phyloP scores from a whole-genome alignment of 53 echinoderm and acorn worm genomes.

The Paracentrotus lividus region DNA sequence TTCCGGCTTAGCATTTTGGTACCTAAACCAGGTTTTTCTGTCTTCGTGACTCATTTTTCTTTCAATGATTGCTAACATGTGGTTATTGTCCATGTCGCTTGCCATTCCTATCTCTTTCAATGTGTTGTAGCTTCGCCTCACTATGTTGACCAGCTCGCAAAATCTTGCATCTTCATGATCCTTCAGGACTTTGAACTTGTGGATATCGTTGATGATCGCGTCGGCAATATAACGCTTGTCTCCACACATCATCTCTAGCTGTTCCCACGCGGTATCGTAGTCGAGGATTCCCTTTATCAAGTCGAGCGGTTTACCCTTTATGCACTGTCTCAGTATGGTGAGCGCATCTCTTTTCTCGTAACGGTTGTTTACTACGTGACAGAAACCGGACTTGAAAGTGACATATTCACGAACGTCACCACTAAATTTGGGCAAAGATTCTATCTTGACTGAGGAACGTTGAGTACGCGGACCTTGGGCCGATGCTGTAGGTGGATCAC shows the following conservation, averaged over 20 bases:
- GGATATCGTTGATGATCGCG: neutral
- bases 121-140: neutral
- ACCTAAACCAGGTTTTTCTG: neutral
- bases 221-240: neutral
- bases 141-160: neutral
- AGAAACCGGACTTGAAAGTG: slow-evolving; percentile 68
- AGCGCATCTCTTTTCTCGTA: slow-evolving; percentile 63
- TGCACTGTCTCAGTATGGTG: slow-evolving; percentile 58
- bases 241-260: neutral
- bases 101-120: neutral
- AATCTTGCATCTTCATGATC: neutral
- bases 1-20: neutral
- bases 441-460: too few species aligned
- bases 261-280: neutral
- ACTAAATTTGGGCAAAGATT: slow-evolving; percentile 64
- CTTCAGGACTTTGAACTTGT: neutral
- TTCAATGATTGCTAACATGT: neutral
- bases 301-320: neutral
- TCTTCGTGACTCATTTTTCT: neutral
- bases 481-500: too few species aligned
- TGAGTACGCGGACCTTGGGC: too few species aligned
- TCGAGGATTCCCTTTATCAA: neutral
- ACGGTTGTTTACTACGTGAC: slow-evolving; percentile 66
- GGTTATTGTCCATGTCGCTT: neutral
- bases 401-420: slow-evolving; percentile 75